Percentiles rank a stretch among this genome's conserved stretches.
Evolutionary conservation across 2,888 invertebrate species (phyloP).

Genomic region (Julus scandinavius): DNA sequence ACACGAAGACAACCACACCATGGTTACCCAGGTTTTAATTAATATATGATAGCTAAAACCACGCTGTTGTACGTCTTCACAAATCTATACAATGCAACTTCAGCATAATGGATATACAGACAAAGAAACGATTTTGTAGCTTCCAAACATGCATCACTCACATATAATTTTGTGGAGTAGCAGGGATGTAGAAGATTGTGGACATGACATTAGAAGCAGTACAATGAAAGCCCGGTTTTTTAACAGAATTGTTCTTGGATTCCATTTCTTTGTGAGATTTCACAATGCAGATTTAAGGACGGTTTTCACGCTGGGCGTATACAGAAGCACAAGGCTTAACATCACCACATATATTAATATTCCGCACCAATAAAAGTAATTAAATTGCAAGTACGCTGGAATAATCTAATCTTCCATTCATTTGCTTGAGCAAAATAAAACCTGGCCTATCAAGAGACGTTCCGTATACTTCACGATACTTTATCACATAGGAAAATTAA

Average conservation of each 20-base stretch:
- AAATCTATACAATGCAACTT: neutral
- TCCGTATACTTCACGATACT: neutral
- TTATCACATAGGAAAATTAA: neutral
- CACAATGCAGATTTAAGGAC: neutral
- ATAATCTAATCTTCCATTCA: constrained; percentile 24
- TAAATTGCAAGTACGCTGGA: neutral
- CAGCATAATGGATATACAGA: neutral
- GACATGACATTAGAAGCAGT: neutral
- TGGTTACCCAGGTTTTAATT: neutral
- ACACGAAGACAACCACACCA: neutral
- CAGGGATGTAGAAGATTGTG: neutral
- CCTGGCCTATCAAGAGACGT: neutral
- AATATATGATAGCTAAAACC: neutral
- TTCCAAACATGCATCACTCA: neutral
- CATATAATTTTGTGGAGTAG: too few relatives aligned
- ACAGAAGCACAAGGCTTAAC: neutral
- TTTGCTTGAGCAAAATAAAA: constrained; percentile 40
- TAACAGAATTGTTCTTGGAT: neutral
- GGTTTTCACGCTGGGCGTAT: neutral
- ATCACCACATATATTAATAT: neutral
- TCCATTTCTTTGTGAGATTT: neutral
- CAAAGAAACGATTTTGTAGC: neutral
- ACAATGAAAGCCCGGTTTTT: neutral
- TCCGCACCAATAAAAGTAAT: neutral
- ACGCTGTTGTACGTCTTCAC: neutral